Conservation (phyloP, 2,113 vertebrate genomes). For the Silurus glanis region DNA sequence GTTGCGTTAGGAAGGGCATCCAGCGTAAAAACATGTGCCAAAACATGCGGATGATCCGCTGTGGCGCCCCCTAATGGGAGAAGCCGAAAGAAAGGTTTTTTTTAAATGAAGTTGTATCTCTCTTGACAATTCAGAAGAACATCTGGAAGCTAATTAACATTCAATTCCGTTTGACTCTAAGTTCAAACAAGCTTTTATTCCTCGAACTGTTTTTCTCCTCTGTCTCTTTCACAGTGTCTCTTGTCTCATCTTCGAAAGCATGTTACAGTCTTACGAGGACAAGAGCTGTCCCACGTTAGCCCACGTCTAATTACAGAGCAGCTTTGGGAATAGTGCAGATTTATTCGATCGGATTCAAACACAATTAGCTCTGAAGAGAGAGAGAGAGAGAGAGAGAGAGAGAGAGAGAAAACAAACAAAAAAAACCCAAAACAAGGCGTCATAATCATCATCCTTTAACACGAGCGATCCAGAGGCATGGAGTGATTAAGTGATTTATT, state of each 20-base stretch:
- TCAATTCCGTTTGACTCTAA: not conserved
- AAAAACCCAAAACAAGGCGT: no score
- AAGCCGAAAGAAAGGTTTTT: no score
- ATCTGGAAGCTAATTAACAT: not conserved
- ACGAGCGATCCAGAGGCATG: not conserved
- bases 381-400: no score
- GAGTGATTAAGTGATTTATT: not conserved
- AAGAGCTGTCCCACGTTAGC: not conserved
- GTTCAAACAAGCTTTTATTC: not conserved
- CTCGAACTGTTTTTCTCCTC: not conserved
- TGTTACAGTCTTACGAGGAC: conserved; percentile 8
- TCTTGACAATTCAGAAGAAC: not conserved
- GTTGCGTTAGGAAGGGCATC: no score
- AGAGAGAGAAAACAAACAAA: no score
- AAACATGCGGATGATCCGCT: no score
- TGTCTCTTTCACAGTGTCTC: not conserved
- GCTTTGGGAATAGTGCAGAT: conserved; percentile 12
- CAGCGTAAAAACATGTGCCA: no score
- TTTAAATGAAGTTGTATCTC: no score
- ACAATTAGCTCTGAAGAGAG: conserved; percentile 4
- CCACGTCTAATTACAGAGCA: not conserved
- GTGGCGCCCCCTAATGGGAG: no score
- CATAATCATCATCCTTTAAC: conserved; percentile 6
- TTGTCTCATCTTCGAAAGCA: not conserved
- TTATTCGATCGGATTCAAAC: not conserved